Evolutionary conservation across 2,797 vertebrate species (phyloP).

Genomic region (Epinephelus awoara): DNA sequence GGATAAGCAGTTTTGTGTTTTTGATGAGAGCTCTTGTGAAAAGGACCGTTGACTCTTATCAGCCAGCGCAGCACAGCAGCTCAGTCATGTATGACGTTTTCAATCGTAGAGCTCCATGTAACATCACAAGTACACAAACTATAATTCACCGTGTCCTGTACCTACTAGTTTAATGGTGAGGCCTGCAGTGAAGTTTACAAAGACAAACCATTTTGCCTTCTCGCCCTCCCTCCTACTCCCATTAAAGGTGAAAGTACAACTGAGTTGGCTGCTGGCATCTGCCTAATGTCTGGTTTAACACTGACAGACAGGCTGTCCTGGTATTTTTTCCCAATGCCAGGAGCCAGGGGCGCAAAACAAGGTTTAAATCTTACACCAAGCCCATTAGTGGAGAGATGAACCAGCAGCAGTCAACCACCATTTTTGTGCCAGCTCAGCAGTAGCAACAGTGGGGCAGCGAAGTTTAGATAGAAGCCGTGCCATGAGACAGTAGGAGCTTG

Average conservation of each 20-base stretch:
- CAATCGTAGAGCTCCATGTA: constrained; percentile 32
- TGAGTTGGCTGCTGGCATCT: constrained; percentile 31
- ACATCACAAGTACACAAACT: constrained; percentile 27
- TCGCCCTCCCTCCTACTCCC: background rate
- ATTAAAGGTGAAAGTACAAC: constrained; percentile 40
- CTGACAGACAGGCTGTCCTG: constrained; percentile 36
- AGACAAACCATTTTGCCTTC: constrained; percentile 4
- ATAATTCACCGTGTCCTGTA: constrained; percentile 2
- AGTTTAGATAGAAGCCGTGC: constrained; percentile 56
- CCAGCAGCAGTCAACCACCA: constrained; percentile 47
- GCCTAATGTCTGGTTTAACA: constrained; percentile 51
- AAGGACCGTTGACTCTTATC: constrained; percentile 34
- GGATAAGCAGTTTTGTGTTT: constrained; percentile 62
- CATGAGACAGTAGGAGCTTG: constrained; percentile 36
- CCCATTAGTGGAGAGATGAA: constrained; percentile 68
- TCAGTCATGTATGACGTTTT: constrained; percentile 52
- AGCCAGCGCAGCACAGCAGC: constrained; percentile 58
- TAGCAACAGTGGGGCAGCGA: constrained; percentile 42
- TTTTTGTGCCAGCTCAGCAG: constrained; percentile 70
- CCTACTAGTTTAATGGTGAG: background rate
- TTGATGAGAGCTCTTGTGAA: constrained; percentile 37
- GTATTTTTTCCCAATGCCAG: constrained; percentile 54
- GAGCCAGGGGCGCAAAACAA: constrained; percentile 53
- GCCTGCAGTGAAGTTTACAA: background rate
- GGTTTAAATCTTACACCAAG: constrained; percentile 60